Percentiles rank a stretch among this genome's conserved stretches.
These are phyloP conservation scores for Fistularia tabacaria DNA, from an alignment of 2,797 vertebrate species.

Conservation along the genomic window DNA sequence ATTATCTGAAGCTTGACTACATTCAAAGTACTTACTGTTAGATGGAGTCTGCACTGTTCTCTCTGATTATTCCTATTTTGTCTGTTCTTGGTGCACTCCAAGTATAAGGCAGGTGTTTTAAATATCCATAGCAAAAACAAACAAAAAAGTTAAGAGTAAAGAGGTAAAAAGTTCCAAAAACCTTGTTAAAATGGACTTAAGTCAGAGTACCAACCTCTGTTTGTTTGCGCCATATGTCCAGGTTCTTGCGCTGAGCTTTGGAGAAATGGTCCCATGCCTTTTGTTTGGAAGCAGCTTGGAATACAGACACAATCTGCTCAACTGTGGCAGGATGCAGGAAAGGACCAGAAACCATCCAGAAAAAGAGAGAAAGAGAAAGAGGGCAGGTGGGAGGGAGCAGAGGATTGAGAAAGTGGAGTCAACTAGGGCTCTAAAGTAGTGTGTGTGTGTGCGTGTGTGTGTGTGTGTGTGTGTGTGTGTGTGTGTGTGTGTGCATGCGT, in stretches of 20 bases:
- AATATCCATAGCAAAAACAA: conserved; percentile 14
- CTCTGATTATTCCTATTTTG: conserved; percentile 6
- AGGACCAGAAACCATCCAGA: conserved; percentile 71
- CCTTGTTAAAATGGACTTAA: conserved; percentile 35
- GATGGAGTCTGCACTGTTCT: conserved; percentile 26
- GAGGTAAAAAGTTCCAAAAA: conserved; percentile 22
- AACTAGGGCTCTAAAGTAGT: conserved; percentile 77
- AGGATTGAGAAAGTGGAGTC: conserved; percentile 88
- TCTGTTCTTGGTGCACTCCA: conserved; percentile 5
- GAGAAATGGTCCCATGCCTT: conserved; percentile 99
- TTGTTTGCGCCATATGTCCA: conserved; percentile 99
- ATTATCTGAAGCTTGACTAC: conserved; percentile 22
- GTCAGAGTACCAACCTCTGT: conserved; percentile 87
- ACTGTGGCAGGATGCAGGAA: conserved; percentile 81
- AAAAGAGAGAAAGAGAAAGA: conserved; percentile 65
- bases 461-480: conserved; percentile 13
- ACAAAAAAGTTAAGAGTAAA: conserved; percentile 25
- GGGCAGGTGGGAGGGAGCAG: conserved; percentile 83
- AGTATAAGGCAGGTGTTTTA: not conserved
- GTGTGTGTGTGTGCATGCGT: not conserved
- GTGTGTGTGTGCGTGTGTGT: conserved; percentile 31
- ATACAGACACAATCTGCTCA: conserved; percentile 99
- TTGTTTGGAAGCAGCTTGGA: conserved; percentile 99
- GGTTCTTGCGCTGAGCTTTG: conserved; percentile 99
- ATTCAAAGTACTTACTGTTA: conserved; percentile 56